phyloP scores from a whole-genome alignment of 2,797 vertebrate genomes.

The Coregonus ussuriensis region DNA sequence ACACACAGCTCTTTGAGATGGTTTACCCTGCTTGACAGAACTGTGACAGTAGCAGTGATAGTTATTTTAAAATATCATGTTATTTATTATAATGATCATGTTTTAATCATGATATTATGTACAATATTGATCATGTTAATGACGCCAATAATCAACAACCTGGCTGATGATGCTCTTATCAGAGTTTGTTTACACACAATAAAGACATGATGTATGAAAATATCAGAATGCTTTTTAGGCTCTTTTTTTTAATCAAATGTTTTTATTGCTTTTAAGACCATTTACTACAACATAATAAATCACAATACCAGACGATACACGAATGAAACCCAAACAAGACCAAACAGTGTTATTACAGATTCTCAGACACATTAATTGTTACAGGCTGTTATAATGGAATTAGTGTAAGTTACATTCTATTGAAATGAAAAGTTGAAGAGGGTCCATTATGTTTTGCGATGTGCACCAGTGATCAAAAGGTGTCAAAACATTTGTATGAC shows the following conservation, averaged over 20 bases:
- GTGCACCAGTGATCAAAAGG: neutral
- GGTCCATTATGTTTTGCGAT: neutral
- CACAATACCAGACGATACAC: too few relatives aligned
- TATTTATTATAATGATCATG: constrained; percentile 60
- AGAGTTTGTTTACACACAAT: constrained; percentile 79
- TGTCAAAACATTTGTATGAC: neutral
- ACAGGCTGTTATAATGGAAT: too few relatives aligned
- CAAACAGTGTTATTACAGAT: too few relatives aligned
- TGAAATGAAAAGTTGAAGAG: neutral
- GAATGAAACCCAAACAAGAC: too few relatives aligned
- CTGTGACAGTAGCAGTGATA: constrained; percentile 32
- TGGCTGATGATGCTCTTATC: constrained; percentile 72
- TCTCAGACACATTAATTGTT: too few relatives aligned
- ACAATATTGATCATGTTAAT: constrained; percentile 63
- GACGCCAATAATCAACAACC: constrained; percentile 60
- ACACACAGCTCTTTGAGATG: constrained; percentile 36
- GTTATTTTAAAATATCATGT: constrained; percentile 54
- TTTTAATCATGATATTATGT: constrained; percentile 63
- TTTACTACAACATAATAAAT: too few relatives aligned
- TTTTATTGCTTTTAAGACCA: too few relatives aligned
- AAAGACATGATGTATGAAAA: constrained; percentile 65
- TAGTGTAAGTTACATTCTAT: too few relatives aligned
- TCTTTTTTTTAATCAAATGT: neutral
- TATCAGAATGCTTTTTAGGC: constrained; percentile 6
- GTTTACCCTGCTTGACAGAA: constrained; percentile 47